Evolutionary conservation across 2,888 invertebrate species (phyloP).

Genomic region (Uloborus plumipes): DNA sequence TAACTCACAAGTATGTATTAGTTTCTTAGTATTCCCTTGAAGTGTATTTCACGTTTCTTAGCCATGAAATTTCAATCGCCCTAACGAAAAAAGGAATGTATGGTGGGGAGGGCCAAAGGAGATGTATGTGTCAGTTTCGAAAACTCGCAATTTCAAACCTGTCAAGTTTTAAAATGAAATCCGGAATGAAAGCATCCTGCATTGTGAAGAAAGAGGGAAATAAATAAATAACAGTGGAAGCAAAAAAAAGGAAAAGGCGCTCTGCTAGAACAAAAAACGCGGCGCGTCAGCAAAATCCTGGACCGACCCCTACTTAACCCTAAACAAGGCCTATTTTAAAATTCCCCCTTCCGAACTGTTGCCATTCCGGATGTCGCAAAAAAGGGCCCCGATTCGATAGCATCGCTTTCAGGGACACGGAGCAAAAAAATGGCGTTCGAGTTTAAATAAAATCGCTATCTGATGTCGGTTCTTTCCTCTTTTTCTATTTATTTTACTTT

Average conservation of each 20-base stretch:
- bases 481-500: background rate
- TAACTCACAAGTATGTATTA: too few relatives aligned
- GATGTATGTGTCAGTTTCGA: slow-evolving; percentile 45
- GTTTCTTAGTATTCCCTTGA: too few relatives aligned
- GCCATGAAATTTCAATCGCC: too few relatives aligned
- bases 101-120: background rate
- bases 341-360: slow-evolving; percentile 50
- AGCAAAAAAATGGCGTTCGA: slow-evolving; percentile 31
- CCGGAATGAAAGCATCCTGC: slow-evolving; percentile 49
- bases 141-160: slow-evolving; percentile 61
- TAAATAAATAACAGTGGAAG: background rate
- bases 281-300: slow-evolving; percentile 45
- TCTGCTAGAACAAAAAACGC: slow-evolving; percentile 9
- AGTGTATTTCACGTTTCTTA: too few relatives aligned
- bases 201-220: background rate
- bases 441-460: slow-evolving; percentile 63
- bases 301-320: slow-evolving; percentile 53
- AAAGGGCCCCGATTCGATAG: slow-evolving; percentile 37
- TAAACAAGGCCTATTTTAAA: slow-evolving; percentile 64
- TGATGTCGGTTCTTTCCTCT: slow-evolving; percentile 30
- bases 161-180: slow-evolving; percentile 62
- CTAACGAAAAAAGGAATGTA: too few relatives aligned
- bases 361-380: slow-evolving; percentile 56
- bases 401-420: slow-evolving; percentile 21
- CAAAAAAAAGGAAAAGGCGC: background rate